Evolutionary conservation across 2,113 vertebrate genomes (phyloP).

Genomic region (Ceyx melanurus): DNA sequence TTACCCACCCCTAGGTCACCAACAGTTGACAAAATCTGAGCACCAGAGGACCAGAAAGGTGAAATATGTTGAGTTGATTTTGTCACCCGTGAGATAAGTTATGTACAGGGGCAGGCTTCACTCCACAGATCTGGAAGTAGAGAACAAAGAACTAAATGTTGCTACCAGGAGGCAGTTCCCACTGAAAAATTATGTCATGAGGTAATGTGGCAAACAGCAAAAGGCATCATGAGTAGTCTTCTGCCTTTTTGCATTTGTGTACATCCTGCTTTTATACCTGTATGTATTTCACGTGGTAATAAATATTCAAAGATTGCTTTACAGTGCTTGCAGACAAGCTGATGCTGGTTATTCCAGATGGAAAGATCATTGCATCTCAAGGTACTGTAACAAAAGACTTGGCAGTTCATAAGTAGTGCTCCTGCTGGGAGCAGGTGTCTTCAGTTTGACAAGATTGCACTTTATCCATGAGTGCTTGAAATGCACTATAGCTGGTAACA

Average conservation of each 20-base stretch:
- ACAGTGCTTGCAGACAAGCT: slow-evolving; percentile 43
- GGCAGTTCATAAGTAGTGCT: slow-evolving; percentile 69
- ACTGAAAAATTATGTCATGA: slow-evolving; percentile 34
- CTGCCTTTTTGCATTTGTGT: neutral
- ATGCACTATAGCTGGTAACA: slow-evolving; percentile 57
- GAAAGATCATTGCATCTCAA: slow-evolving; percentile 75
- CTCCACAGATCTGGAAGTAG: neutral
- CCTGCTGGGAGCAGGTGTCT: slow-evolving; percentile 79
- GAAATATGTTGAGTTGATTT: neutral
- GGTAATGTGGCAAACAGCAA: neutral
- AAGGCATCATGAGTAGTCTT: neutral
- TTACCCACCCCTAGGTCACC: neutral
- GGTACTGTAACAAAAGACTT: slow-evolving; percentile 73
- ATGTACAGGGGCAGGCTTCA: neutral
- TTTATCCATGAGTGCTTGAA: slow-evolving; percentile 70
- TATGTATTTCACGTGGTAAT: slow-evolving; percentile 3
- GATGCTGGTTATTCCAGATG: slow-evolving; percentile 69
- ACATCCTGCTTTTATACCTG: slow-evolving; percentile 2
- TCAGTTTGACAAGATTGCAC: slow-evolving; percentile 71
- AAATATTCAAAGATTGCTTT: slow-evolving; percentile 49
- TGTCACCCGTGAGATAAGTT: neutral
- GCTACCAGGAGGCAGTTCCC: neutral
- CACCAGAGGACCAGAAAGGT: neutral
- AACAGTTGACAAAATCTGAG: neutral
- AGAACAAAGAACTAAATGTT: neutral